Evolutionary conservation across 2,797 vertebrate genomes (phyloP), one percentile per base, ranked within the genome.

Genomic region (Darevskia mixta): DNA sequence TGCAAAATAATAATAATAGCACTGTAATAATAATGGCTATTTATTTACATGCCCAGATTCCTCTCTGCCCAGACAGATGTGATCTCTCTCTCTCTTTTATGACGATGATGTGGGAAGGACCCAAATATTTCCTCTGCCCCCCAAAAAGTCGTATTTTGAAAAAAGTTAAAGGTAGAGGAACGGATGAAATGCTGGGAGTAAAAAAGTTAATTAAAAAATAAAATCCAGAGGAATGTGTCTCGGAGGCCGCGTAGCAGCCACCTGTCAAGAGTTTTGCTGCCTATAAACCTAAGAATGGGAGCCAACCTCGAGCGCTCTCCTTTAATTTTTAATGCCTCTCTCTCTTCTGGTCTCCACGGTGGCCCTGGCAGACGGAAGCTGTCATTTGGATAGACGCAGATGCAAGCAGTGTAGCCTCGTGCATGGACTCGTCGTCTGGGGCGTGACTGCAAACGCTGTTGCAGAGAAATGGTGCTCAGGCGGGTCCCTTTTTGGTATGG

Each of bases 171-270:
- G 82, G 92, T 87, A 85, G 86, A 87, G 86, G 86, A 93, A 86
- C 89, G 91, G 91, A 93, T n/a, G 88, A 92, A 96, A 96, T 94
- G 92, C 89, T 88, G 95, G 96, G 95, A 96, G 95, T 96, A 96
- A 97, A 64, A 64, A 97, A 97, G 95, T 97, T 97, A 97, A 97
- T 97, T 97, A 97, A 97, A 97, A 97, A 97, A 96, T 97, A 97
- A 97, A 97, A 97, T 96, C 95, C 96, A 95, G 96, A 96, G 94
- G 91, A 96, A 97, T 97, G 96, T 96, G 95, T 97, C 97, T 97
- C 97, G 1, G 85, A 96, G 97, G 97, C 96, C 96, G 95, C 88
- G 93, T 95, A 93, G 93, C 93, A 95, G 96, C 96, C 97, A 97
- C 97, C 97, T 97, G 97, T 96, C 97, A 96, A 95, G 95, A 15